A percentile compares a stretch with the other conserved stretches of the same genome.
Evolutionary conservation across 2,797 vertebrate genomes (phyloP).

Genomic region (Centropyge bicolor): DNA sequence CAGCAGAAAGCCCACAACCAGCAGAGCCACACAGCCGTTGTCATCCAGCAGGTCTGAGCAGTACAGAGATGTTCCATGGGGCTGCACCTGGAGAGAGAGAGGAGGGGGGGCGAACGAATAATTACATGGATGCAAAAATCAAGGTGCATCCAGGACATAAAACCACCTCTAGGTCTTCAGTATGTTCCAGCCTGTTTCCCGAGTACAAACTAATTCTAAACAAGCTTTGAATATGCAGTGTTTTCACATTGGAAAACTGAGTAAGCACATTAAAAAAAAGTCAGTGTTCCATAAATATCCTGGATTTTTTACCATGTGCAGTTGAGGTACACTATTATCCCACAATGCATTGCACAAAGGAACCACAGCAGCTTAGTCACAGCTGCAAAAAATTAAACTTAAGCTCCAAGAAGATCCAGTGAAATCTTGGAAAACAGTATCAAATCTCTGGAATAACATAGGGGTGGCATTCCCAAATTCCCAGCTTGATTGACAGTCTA

Average conservation of each 20-base stretch:
- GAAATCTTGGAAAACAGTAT: conserved; percentile 61
- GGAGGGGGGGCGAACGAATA: neutral
- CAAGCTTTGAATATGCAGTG: neutral
- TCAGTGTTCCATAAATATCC: neutral
- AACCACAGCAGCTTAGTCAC: conserved; percentile 27
- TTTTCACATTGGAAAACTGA: neutral
- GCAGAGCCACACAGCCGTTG: conserved; percentile 87
- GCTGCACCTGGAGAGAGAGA: conserved; percentile 88
- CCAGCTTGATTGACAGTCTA: conserved; percentile 43
- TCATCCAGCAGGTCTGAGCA: conserved; percentile 87
- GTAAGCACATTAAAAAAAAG: neutral
- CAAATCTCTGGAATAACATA: conserved; percentile 59
- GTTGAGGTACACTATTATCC: neutral
- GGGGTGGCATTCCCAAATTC: conserved; percentile 18
- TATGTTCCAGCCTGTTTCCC: neutral
- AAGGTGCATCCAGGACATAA: neutral
- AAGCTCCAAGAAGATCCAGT: conserved; percentile 33
- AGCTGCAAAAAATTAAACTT: conserved; percentile 62
- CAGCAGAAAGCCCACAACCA: conserved; percentile 92
- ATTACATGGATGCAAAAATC: neutral
- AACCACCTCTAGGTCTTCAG: neutral
- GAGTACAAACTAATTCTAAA: neutral
- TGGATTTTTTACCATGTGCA: neutral
- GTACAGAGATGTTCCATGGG: conserved; percentile 83
- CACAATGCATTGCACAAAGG: conserved; percentile 31